A percentile compares a stretch with the other conserved stretches of the same genome.
These are phyloP conservation scores for Callopanchax toddi DNA, from an alignment of 2,113 vertebrate species.

Conservation along the genomic window DNA sequence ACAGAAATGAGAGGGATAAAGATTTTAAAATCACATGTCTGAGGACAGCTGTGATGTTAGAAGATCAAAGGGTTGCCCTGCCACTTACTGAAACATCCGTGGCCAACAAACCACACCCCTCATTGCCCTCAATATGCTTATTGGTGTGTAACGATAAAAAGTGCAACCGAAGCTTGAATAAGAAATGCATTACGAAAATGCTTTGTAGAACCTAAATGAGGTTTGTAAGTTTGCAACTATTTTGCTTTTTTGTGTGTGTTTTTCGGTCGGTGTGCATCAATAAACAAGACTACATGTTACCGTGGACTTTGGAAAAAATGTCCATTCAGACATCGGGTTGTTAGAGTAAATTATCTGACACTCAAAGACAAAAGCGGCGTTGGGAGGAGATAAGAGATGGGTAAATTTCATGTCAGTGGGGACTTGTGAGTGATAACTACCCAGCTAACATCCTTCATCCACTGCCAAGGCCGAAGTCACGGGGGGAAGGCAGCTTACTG, in stretches of 20 bases:
- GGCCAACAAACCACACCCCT: not conserved
- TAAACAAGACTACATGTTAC: not conserved
- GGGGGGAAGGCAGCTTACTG: constrained; percentile 23
- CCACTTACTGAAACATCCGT: not conserved
- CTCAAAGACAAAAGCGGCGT: not conserved
- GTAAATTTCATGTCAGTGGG: constrained; percentile 8
- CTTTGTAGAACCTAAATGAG: too few species aligned
- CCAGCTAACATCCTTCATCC: constrained; percentile 25
- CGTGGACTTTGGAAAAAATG: not conserved
- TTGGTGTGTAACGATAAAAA: not conserved
- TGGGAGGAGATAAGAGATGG: constrained; percentile 1
- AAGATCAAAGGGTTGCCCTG: not conserved
- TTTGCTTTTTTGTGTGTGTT: not conserved
- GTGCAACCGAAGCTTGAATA: not conserved
- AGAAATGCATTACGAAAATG: not conserved
- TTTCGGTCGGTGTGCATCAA: not conserved
- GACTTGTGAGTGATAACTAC: constrained; percentile 11
- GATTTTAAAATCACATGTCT: too few species aligned
- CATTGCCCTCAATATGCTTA: not conserved
- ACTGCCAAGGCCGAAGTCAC: constrained; percentile 27
- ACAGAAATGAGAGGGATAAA: fast-evolving
- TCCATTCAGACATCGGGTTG: not conserved
- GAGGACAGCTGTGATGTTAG: not conserved
- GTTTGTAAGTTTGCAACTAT: too few species aligned
- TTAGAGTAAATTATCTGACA: not conserved